Evolutionary conservation across 2,113 vertebrate species (phyloP).

Genomic region (rat (Rattus norvegicus)): GRCr8 NC_086038.1:33904001-33904500

Average conservation of each 20-base stretch:
- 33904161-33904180: background rate
- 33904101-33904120: background rate
- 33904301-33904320: background rate
- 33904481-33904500: fast-evolving
- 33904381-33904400: background rate
- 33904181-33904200: background rate
- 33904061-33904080: background rate
- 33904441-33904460: background rate
- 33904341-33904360: background rate
- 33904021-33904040: background rate
- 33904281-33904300: background rate
- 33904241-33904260: background rate
- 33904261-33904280: background rate
- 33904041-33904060: background rate
- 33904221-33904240: no score
- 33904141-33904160: background rate
- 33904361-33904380: background rate
- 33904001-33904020: background rate
- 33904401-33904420: background rate
- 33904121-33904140: background rate
- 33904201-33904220: background rate
- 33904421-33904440: background rate
- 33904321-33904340: background rate
- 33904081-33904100: background rate
- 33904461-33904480: background rate